Evolutionary conservation across 2,113 vertebrate species (phyloP).

Genomic region (Oryzias javanicus): DNA sequence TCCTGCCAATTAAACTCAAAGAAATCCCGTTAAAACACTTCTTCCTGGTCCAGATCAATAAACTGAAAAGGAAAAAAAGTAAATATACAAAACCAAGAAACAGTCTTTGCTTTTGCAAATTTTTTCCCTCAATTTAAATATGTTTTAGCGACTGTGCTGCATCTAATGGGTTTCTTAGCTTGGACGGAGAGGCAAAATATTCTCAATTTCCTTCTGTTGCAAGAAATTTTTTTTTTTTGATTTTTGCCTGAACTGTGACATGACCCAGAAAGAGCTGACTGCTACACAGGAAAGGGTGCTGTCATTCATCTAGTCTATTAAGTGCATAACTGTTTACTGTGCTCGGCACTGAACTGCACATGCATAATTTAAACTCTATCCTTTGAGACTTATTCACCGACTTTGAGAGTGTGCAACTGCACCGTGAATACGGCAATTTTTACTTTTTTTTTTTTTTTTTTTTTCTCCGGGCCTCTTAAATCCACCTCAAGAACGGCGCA

Average conservation of each 20-base stretch:
- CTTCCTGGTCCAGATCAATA: background rate
- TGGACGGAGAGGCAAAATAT: too few relatives aligned
- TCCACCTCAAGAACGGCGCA: background rate
- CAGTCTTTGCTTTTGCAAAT: background rate
- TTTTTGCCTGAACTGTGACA: conserved; percentile 26
- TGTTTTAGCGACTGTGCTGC: background rate
- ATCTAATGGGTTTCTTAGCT: background rate
- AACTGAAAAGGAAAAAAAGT: conserved; percentile 10
- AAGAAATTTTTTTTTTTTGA: conserved; percentile 15
- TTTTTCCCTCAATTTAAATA: background rate
- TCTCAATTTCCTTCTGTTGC: too few relatives aligned
- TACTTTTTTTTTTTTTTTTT: conserved; percentile 27
- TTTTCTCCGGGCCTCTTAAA: conserved; percentile 26
- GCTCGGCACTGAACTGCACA: conserved; percentile 68
- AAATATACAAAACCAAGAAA: conserved; percentile 18
- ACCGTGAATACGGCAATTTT: conserved; percentile 18
- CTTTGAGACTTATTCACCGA: conserved; percentile 51
- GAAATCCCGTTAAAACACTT: conserved; percentile 10
- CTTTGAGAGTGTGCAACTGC: conserved; percentile 48
- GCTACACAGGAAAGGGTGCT: conserved; percentile 27
- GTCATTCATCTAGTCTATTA: conserved; percentile 72
- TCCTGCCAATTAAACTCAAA: conserved; percentile 48
- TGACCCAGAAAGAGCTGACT: conserved; percentile 9
- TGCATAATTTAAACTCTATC: conserved; percentile 69
- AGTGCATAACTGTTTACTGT: conserved; percentile 73